A percentile compares a stretch with the other conserved stretches of the same genome.
Conservation (phyloP, 2,113 vertebrate genomes). For the Gracilinanus agilis region DNA sequence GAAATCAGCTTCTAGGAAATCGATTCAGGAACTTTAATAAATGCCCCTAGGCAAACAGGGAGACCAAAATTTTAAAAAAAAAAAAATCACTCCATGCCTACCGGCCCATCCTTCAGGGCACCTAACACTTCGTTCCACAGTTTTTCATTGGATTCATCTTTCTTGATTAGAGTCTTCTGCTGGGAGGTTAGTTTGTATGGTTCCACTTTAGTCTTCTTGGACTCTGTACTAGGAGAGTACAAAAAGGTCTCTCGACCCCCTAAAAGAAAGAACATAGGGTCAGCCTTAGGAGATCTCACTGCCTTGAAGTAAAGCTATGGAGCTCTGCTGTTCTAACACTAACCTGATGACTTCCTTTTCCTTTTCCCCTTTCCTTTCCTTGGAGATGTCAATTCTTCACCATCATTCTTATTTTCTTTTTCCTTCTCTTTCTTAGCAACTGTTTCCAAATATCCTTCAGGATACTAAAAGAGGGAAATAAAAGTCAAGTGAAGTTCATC, state of each 20-base stretch:
- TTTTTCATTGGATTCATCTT: conserved; percentile 92
- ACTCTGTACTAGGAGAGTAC: conserved; percentile 54
- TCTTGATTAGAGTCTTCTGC: conserved; percentile 92
- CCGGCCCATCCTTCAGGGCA: conserved; percentile 93
- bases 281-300: neutral
- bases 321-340: conserved; percentile 38
- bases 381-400: conserved; percentile 83
- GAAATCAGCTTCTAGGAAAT: neutral
- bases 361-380: conserved; percentile 88
- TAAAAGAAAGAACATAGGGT: conserved; percentile 5
- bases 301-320: conserved; percentile 7
- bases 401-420: conserved; percentile 89
- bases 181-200: conserved; percentile 91
- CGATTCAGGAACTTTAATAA: neutral
- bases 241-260: conserved; percentile 44
- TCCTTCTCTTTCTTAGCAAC: conserved; percentile 92
- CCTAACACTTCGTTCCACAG: conserved; percentile 94
- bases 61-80: neutral
- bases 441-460: conserved; percentile 95
- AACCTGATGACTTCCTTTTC: conserved; percentile 92
- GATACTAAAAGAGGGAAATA: conserved; percentile 86
- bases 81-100: conserved; percentile 65
- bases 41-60: neutral
- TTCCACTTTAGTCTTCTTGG: conserved; percentile 94
- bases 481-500: neutral